Percentiles rank a stretch among this genome's conserved stretches.
phyloP scores from a whole-genome alignment of 2,797 vertebrate species.

The Trematocara caparti region DNA sequence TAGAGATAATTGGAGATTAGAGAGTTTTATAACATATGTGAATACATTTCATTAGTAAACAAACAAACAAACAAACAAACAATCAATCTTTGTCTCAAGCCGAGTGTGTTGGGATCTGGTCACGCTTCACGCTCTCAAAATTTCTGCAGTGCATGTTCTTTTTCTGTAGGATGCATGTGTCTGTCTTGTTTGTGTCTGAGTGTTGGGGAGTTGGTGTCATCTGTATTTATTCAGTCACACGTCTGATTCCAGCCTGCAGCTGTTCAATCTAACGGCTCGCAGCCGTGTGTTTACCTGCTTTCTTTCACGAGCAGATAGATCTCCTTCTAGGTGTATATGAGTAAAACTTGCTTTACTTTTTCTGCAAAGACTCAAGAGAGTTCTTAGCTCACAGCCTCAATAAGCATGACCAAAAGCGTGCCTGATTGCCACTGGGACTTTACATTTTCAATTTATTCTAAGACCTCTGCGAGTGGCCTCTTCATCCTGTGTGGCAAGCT shows the following conservation, averaged over 20 bases:
- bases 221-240: neutral
- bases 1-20: neutral
- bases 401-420: neutral
- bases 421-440: constrained; percentile 14
- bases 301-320: neutral
- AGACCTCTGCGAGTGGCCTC: neutral
- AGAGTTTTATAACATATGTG: neutral
- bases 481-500: neutral
- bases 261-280: neutral
- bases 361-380: neutral
- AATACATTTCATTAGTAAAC: neutral
- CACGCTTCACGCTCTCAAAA: neutral
- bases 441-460: constrained; percentile 14
- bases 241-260: neutral
- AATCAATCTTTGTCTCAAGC: neutral
- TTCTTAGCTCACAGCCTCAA: neutral
- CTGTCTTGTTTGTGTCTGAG: neutral
- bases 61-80: neutral
- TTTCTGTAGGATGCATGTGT: neutral
- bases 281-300: neutral
- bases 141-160: neutral
- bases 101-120: neutral
- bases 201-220: neutral
- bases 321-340: neutral
- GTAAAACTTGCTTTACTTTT: neutral